These are phyloP conservation scores for Lophotis ruficrista DNA, from an alignment of 2,113 vertebrate genomes.

Conservation along the genomic window DNA sequence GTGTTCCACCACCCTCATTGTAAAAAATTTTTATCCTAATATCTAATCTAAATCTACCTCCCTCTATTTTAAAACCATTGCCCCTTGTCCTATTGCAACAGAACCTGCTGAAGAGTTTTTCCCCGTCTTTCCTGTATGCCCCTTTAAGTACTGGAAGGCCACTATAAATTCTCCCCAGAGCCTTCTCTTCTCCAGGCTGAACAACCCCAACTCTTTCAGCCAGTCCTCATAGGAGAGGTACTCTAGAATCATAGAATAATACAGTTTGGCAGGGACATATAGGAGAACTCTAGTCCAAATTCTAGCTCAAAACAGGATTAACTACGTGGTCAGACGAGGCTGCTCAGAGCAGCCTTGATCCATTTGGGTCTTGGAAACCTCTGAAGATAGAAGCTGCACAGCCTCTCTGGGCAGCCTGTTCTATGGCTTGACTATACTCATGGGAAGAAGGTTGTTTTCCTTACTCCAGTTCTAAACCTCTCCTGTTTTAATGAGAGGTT, in stretches of 20 bases:
- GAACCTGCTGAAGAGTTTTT: no score
- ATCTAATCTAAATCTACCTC: no score
- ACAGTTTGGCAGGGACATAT: not conserved
- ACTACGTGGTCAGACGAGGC: not conserved
- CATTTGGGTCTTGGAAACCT: not conserved
- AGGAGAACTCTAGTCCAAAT: not conserved
- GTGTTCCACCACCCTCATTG: no score
- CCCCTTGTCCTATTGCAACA: no score
- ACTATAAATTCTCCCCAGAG: no score
- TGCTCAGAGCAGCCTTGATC: not conserved
- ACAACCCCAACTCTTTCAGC: no score
- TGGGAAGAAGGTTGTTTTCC: not conserved
- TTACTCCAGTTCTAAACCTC: not conserved
- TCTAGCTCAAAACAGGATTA: not conserved
- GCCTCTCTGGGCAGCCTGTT: not conserved
- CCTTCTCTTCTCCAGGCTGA: no score
- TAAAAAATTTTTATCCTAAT: no score
- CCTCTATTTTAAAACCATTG: no score
- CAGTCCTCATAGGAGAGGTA: no score
- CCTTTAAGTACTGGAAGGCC: no score
- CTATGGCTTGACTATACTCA: not conserved
- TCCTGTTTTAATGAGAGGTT: not conserved
- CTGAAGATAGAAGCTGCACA: not conserved
- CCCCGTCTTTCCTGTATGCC: no score
- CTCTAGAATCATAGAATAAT: not conserved